A percentile compares a stretch with the other conserved stretches of the same genome.
phyloP scores from a whole-genome alignment of 2,888 invertebrate species.

The Lampropteryx suffumata region DNA sequence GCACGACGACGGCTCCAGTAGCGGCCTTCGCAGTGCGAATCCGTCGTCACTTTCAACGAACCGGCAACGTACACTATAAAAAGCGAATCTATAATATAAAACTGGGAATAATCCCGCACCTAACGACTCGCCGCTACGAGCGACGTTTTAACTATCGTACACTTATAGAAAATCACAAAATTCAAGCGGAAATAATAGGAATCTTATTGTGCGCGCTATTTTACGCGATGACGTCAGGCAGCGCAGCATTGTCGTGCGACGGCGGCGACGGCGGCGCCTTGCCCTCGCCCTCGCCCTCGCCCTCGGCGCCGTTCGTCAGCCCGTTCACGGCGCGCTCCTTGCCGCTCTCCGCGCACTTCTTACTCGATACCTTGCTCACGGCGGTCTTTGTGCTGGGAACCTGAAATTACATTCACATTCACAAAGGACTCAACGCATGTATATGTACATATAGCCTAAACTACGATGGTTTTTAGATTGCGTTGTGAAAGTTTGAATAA shows the following conservation, averaged over 20 bases:
- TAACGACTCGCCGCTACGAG: constrained; percentile 67
- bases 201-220: constrained; percentile 38
- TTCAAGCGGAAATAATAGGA: constrained; percentile 82
- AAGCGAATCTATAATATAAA: constrained; percentile 81
- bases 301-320: constrained; percentile 44
- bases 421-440: too few species aligned
- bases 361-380: constrained; percentile 49
- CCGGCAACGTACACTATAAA: constrained; percentile 70
- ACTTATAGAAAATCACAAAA: constrained; percentile 82
- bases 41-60: constrained; percentile 42
- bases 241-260: constrained; percentile 62
- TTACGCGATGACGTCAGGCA: constrained; percentile 78
- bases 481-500: neutral
- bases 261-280: constrained; percentile 81
- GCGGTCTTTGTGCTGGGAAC: constrained; percentile 43
- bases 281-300: too few species aligned
- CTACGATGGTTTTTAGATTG: too few species aligned
- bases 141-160: constrained; percentile 75
- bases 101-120: constrained; percentile 77
- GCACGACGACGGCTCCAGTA: constrained; percentile 31
- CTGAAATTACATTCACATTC: neutral
- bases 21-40: constrained; percentile 28
- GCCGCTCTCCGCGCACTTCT: constrained; percentile 38
- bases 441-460: too few species aligned
- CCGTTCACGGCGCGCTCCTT: constrained; percentile 36